A percentile compares a stretch with the other conserved stretches of the same genome.
These are phyloP conservation scores for Lasioglossum figueresi DNA, from an alignment of 2,888 invertebrate genomes.

Conservation along the genomic window DNA sequence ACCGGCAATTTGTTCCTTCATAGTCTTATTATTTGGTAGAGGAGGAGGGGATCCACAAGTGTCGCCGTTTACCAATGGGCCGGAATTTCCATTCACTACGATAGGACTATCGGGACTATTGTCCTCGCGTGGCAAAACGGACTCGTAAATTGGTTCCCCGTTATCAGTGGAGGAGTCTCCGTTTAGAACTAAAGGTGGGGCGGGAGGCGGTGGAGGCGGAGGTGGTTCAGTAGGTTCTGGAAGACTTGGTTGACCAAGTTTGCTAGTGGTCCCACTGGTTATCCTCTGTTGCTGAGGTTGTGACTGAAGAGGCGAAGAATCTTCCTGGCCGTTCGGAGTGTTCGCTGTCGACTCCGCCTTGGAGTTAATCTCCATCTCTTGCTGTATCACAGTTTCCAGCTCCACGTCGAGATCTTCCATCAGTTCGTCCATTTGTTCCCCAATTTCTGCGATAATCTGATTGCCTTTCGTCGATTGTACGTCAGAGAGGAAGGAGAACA, in stretches of 20 bases:
- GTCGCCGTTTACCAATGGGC: constrained; percentile 74
- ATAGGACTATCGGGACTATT: constrained; percentile 77
- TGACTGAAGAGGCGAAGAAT: constrained; percentile 32
- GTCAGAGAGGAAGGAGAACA: constrained; percentile 95
- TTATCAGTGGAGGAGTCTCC: constrained; percentile 75
- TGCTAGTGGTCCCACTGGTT: constrained; percentile 69
- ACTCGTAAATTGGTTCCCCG: constrained; percentile 93
- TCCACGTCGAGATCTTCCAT: constrained; percentile 93
- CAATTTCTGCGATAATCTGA: constrained; percentile 92
- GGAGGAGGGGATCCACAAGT: constrained; percentile 76
- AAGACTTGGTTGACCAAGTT: constrained; percentile 87
- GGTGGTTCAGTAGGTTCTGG: constrained; percentile 92
- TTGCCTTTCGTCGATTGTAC: constrained; percentile 87
- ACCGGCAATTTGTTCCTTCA: constrained; percentile 73
- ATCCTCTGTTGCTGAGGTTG: constrained; percentile 71
- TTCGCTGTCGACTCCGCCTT: constrained; percentile 70
- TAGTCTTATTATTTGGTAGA: constrained; percentile 74
- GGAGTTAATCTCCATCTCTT: constrained; percentile 85
- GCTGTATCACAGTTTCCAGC: constrained; percentile 88
- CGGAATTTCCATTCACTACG: constrained; percentile 75
- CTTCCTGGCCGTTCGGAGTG: constrained; percentile 70
- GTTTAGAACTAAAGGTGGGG: constrained; percentile 82
- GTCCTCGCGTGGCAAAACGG: constrained; percentile 90
- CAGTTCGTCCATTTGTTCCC: constrained; percentile 92
- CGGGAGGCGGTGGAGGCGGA: constrained; percentile 87